Evolutionary conservation across 2,797 vertebrate genomes (phyloP), one percentile per base, ranked within the genome.

Genomic region (Pseudochirops cupreus): DNA sequence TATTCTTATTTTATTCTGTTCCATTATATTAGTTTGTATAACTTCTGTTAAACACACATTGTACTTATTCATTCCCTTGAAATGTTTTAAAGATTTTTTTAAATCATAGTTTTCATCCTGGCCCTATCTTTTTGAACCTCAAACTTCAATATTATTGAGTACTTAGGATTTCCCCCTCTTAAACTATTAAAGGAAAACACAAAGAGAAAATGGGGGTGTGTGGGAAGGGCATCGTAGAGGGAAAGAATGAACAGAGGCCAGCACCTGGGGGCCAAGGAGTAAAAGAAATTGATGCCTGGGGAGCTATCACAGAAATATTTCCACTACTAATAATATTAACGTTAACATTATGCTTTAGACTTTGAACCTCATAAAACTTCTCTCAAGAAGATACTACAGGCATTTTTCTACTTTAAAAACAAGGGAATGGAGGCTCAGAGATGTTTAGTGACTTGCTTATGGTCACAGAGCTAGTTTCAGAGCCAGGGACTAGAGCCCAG

Each of bases 161-260:
- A 39, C 5, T 39, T 39, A 18, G 5, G 2, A 1, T 16, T 74
- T 74, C 16, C 0, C 5, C n/a, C 1, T 4, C n/a, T 0, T 74
- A 39, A 74, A 74, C 39, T 74, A 74, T 74, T 39, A 39, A 74
- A 21, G n/a, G 18, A 24, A 74, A 74, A 24, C 2, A 18, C 16
- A 74, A 67, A 33, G n/a, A 39, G 67, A 74, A 74, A 74, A 39
- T n/a, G 18, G 6, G 5, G 6, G n/a, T n/a, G 4, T 74, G 18
- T 74, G 6, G 6, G 6, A 74, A 39, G n/a, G 18, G 1, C 67
- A 74, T 74, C 18, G 39, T 39, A 1, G 18, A 4, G 33, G 33
- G 2, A 39, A 18, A 74, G 4, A 39, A 24, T 74, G 14, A n/a
- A 21, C 14, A 74, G 39, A 74, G 5, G 16, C n/a, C n/a, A 74